A percentile compares a stretch with the other conserved stretches of the same genome.
Evolutionary conservation across 2,888 invertebrate species (phyloP).

Genomic region (Junonia oenone): DNA sequence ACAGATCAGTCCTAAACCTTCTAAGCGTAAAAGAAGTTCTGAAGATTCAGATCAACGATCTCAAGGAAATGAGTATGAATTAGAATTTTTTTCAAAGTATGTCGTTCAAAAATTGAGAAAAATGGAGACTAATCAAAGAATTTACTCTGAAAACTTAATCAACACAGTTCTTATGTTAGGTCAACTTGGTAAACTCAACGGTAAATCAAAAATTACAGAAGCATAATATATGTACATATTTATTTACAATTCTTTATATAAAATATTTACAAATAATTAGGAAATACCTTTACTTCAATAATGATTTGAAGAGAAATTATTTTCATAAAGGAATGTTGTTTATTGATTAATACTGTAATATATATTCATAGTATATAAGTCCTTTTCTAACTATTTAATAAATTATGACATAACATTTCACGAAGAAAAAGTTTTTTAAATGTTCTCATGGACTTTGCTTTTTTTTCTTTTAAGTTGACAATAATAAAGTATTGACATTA

Average conservation of each 20-base stretch:
- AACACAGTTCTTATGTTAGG: constrained; percentile 72
- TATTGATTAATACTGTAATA: background rate
- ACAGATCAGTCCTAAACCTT: constrained; percentile 42
- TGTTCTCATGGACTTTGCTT: too few relatives aligned
- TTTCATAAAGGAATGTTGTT: background rate
- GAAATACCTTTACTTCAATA: background rate
- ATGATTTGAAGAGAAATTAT: background rate
- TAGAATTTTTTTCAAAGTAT: constrained; percentile 73
- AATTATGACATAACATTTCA: background rate
- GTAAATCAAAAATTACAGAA: constrained; percentile 64
- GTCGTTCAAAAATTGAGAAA: constrained; percentile 66
- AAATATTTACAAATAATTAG: background rate
- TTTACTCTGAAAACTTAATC: constrained; percentile 73
- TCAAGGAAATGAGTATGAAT: constrained; percentile 59
- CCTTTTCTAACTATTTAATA: background rate
- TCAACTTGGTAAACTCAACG: constrained; percentile 63
- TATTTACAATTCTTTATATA: background rate
- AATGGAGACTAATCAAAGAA: constrained; percentile 74
- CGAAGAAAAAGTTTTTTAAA: too few relatives aligned
- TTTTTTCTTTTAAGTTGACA: too few relatives aligned
- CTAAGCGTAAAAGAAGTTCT: constrained; percentile 49
- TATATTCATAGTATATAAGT: background rate
- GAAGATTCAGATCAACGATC: constrained; percentile 40
- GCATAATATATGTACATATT: constrained; percentile 26
- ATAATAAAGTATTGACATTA: too few relatives aligned